Evolutionary conservation across 2,797 vertebrate species (phyloP).

Genomic region (Neosilurus hyrtlii): DNA sequence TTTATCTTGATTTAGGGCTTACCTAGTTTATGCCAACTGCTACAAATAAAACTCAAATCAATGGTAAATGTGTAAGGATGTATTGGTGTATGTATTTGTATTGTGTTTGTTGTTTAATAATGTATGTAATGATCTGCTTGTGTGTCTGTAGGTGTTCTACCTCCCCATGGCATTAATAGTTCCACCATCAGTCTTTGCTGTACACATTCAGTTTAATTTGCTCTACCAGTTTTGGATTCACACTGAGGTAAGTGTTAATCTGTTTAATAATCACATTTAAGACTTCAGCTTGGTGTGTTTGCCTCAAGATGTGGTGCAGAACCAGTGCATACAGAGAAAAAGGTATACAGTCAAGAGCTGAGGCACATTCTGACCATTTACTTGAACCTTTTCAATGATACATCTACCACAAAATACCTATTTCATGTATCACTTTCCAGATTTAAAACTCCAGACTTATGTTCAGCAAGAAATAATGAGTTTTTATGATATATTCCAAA

Average conservation of each 20-base stretch:
- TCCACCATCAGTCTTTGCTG: constrained; percentile 84
- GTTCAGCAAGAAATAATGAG: constrained; percentile 76
- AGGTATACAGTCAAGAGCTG: neutral
- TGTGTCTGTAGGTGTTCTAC: constrained; percentile 81
- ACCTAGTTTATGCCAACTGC: neutral
- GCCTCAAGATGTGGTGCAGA: neutral
- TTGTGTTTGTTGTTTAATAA: neutral
- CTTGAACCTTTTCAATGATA: neutral
- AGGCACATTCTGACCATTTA: neutral
- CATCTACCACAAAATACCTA: neutral
- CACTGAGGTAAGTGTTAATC: constrained; percentile 80
- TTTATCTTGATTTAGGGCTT: too few relatives aligned
- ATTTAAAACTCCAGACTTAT: constrained; percentile 57
- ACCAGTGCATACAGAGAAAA: neutral
- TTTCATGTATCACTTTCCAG: constrained; percentile 11
- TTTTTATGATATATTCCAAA: constrained; percentile 76
- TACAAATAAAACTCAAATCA: neutral
- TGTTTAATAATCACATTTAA: neutral
- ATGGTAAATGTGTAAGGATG: neutral
- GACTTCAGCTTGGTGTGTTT: neutral
- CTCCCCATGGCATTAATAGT: constrained; percentile 85
- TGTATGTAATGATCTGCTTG: neutral
- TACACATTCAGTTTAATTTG: constrained; percentile 90
- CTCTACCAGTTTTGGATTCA: constrained; percentile 98
- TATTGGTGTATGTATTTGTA: neutral